Conservation (phyloP, 2,797 vertebrate species). For the Morelia viridis region DNA sequence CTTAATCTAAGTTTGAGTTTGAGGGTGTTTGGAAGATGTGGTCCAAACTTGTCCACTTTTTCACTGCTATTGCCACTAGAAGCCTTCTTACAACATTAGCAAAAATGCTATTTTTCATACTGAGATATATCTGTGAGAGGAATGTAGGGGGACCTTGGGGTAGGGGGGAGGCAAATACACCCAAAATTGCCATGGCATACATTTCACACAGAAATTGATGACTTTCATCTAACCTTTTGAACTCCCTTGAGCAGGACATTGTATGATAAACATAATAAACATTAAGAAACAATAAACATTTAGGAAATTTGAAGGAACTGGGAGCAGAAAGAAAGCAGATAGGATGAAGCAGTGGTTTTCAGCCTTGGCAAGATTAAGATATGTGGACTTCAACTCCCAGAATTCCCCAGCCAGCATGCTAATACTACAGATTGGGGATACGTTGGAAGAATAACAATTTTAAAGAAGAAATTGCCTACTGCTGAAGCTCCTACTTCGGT, state of each 20-base stretch:
- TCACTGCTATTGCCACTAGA: constrained; percentile 2
- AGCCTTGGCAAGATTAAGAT: not conserved
- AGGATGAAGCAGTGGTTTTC: not conserved
- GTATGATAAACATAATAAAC: too few relatives aligned
- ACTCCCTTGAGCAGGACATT: not conserved
- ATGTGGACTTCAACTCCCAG: not conserved
- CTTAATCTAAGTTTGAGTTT: constrained; percentile 65
- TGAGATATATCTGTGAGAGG: not conserved
- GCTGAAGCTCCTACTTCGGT: not conserved
- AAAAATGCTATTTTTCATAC: not conserved
- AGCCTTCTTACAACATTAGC: constrained; percentile 8
- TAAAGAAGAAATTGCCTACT: not conserved
- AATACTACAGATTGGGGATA: not conserved
- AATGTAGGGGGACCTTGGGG: not conserved
- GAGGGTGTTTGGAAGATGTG: constrained; percentile 38
- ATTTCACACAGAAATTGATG: not conserved
- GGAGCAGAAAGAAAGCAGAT: not conserved
- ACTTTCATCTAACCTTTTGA: not conserved
- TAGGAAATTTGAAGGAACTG: not conserved
- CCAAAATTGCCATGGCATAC: not conserved
- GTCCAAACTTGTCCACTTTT: constrained; percentile 45
- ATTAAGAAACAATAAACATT: not conserved
- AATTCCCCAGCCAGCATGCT: not conserved
- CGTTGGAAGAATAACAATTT: not conserved
- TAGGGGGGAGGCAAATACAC: not conserved